A percentile compares a stretch with the other conserved stretches of the same genome.
Evolutionary conservation across 2,888 invertebrate species (phyloP).

Genomic region (Monopis laevigella): DNA sequence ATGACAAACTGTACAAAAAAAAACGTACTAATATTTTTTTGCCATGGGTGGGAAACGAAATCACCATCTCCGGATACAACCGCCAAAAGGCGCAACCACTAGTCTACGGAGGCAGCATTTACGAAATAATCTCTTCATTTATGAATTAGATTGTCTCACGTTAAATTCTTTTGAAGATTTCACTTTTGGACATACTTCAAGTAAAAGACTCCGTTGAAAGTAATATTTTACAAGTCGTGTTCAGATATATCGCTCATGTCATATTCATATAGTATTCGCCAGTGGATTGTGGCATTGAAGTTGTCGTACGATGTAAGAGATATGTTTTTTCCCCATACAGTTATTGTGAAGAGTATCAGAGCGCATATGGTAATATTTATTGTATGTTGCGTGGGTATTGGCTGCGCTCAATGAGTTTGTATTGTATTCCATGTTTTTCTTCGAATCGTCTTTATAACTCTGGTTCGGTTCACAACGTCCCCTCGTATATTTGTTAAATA

Average conservation of each 20-base stretch:
- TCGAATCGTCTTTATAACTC: constrained; percentile 21
- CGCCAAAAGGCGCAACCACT: too few species aligned
- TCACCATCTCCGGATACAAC: too few species aligned
- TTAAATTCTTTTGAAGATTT: too few species aligned
- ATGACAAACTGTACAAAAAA: too few species aligned
- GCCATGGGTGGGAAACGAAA: too few species aligned
- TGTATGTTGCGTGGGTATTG: constrained; percentile 31
- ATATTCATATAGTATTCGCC: constrained; percentile 24
- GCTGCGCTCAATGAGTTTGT: constrained; percentile 32
- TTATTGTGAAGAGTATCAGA: constrained; percentile 49
- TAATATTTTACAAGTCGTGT: constrained; percentile 59
- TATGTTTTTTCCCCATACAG: constrained; percentile 35
- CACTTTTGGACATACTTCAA: too few species aligned
- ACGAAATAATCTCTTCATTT: too few species aligned
- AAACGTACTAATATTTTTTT: too few species aligned
- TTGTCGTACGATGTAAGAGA: constrained; percentile 35
- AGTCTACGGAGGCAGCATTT: too few species aligned
- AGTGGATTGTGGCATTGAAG: constrained; percentile 40
- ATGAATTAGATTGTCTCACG: too few species aligned
- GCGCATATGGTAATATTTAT: constrained; percentile 45
- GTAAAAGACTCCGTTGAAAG: not conserved
- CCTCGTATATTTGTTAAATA: not conserved
- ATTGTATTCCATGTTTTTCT: constrained; percentile 33
- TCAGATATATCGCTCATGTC: constrained; percentile 57
- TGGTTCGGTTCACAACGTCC: not conserved